These are phyloP conservation scores for Tholera decimalis DNA, from an alignment of 2,888 invertebrate genomes.

Conservation along the genomic window DNA sequence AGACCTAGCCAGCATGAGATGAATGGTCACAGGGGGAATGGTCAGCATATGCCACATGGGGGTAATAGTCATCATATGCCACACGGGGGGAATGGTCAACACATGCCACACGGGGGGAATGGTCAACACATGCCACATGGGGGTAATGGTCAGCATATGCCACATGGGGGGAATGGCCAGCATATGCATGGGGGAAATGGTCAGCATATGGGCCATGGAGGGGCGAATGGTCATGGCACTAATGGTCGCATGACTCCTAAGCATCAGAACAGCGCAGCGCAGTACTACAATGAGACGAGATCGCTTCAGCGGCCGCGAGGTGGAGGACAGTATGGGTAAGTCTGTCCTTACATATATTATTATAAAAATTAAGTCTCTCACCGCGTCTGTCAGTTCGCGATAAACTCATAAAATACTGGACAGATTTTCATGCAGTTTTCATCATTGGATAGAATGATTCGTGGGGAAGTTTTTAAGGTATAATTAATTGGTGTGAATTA, in stretches of 20 bases:
- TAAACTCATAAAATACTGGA: too few species aligned
- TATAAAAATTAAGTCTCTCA: too few species aligned
- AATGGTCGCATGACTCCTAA: conserved; percentile 72
- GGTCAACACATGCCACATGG: conserved; percentile 41
- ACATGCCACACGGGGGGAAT: conserved; percentile 37
- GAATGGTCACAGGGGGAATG: conserved; percentile 39
- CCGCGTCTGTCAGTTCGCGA: too few species aligned
- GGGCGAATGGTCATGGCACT: conserved; percentile 60
- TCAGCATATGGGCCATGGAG: conserved; percentile 27
- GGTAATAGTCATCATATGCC: conserved; percentile 33
- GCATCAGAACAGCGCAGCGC: conserved; percentile 79
- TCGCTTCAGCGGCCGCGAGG: conserved; percentile 92
- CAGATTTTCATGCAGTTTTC: too few species aligned
- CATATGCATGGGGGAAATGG: conserved; percentile 41
- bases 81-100: conserved; percentile 25
- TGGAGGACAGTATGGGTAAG: conserved; percentile 81
- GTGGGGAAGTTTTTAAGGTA: too few species aligned
- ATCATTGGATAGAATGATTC: too few species aligned
- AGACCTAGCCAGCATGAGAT: conserved; percentile 26
- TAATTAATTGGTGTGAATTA: too few species aligned
- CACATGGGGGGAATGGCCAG: conserved; percentile 54
- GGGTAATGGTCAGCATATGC: conserved; percentile 22
- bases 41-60: conserved; percentile 34
- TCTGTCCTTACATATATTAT: not conserved
- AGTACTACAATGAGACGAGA: conserved; percentile 91